Percentiles rank a stretch among this genome's conserved stretches.
Conservation (phyloP, 2,113 vertebrate species). For the Irena cyanogastra region DNA sequence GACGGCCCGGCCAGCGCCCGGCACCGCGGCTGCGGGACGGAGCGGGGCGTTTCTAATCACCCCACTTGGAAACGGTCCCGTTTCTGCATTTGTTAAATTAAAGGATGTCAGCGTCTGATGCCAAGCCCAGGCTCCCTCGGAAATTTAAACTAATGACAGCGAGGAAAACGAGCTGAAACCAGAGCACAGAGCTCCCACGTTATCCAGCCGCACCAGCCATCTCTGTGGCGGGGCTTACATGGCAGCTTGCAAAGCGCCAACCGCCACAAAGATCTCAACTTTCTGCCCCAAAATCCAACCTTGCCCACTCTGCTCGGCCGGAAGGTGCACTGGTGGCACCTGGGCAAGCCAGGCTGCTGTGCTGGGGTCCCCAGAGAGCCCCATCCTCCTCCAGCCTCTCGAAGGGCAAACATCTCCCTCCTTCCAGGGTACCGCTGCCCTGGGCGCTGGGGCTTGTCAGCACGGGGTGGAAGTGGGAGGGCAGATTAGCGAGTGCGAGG, state of each 20-base stretch:
- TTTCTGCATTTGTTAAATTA: slow-evolving; percentile 44
- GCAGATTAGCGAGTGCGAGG: neutral
- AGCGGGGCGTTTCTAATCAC: neutral
- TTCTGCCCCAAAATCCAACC: neutral
- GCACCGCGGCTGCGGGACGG: neutral
- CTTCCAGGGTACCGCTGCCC: neutral
- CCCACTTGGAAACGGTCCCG: slow-evolving; percentile 26
- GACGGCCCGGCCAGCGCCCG: neutral
- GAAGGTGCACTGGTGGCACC: neutral
- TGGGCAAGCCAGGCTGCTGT: neutral
- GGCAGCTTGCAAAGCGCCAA: neutral
- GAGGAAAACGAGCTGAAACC: slow-evolving; percentile 24
- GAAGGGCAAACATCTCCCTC: neutral
- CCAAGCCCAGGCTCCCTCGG: slow-evolving; percentile 17
- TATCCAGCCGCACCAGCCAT: neutral
- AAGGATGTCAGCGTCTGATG: neutral
- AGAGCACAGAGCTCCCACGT: neutral
- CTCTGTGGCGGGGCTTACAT: neutral
- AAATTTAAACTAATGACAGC: slow-evolving; percentile 31
- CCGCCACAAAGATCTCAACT: neutral
- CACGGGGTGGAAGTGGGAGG: neutral
- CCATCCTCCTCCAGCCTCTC: neutral
- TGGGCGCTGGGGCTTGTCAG: neutral
- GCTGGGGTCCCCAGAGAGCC: neutral
- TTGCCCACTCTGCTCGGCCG: neutral